A percentile compares a stretch with the other conserved stretches of the same genome.
Evolutionary conservation across 2,888 invertebrate genomes (phyloP).

Genomic region (Syrphus vitripennis): DNA sequence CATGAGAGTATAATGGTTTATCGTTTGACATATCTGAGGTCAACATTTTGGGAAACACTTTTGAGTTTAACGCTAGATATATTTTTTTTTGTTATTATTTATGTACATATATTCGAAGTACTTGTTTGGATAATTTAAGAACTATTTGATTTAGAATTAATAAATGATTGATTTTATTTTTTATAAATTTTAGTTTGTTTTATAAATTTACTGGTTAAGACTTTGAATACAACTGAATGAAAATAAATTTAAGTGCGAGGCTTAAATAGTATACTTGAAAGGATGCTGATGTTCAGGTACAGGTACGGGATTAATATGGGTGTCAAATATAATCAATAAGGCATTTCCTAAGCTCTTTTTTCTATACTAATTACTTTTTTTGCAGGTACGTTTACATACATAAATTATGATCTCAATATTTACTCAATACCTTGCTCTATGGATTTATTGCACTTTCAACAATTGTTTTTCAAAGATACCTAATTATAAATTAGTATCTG

Average conservation of each 20-base stretch:
- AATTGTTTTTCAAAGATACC: background rate
- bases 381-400: background rate
- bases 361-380: background rate
- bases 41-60: constrained; percentile 68
- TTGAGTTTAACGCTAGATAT: background rate
- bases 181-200: background rate
- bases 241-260: background rate
- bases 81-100: too few relatives aligned
- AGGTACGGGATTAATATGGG: background rate
- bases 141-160: too few relatives aligned
- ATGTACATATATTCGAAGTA: background rate
- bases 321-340: background rate
- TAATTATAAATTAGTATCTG: too few relatives aligned
- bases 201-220: background rate
- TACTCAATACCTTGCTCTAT: background rate
- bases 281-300: too few relatives aligned
- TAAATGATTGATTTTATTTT: too few relatives aligned
- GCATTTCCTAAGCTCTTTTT: background rate
- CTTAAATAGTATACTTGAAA: background rate
- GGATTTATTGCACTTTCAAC: background rate
- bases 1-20: constrained; percentile 75
- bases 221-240: background rate
- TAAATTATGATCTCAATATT: background rate
- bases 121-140: background rate
- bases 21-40: constrained; percentile 77